Percentiles rank a stretch among this genome's conserved stretches.
Conservation (phyloP, 2,113 vertebrate species). For the Empidonax traillii region DNA sequence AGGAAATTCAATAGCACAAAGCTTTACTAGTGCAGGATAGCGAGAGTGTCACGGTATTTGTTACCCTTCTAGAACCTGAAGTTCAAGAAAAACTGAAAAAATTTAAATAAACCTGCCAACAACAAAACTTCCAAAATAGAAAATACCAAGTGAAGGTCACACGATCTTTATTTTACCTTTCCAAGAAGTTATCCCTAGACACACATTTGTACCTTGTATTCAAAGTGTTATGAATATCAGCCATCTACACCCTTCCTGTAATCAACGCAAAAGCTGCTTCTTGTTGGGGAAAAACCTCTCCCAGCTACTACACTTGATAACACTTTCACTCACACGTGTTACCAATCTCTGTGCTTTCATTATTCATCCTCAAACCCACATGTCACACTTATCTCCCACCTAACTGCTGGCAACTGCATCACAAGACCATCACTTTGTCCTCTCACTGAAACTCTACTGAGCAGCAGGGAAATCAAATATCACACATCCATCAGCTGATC, state of each 20-base stretch:
- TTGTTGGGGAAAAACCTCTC: background rate
- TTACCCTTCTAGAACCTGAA: background rate
- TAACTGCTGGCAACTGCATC: background rate
- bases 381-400: background rate
- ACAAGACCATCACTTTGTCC: background rate
- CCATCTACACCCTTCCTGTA: background rate
- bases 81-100: background rate
- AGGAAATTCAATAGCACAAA: background rate
- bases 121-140: background rate
- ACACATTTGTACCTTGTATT: background rate
- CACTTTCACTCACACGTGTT: background rate
- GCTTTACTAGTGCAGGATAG: background rate
- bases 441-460: background rate
- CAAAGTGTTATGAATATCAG: background rate
- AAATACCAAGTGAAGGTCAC: background rate
- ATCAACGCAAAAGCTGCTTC: background rate
- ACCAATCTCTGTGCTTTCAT: background rate
- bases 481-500: rapidly evolving
- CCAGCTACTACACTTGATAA: background rate
- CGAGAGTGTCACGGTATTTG: background rate
- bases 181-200: background rate
- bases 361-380: background rate
- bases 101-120: background rate
- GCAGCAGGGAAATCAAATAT: background rate
- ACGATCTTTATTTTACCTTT: background rate